These are phyloP conservation scores for Scaptomyza graminum DNA, from an alignment of 1,140 invertebrate species.

Conservation along the genomic window DNA sequence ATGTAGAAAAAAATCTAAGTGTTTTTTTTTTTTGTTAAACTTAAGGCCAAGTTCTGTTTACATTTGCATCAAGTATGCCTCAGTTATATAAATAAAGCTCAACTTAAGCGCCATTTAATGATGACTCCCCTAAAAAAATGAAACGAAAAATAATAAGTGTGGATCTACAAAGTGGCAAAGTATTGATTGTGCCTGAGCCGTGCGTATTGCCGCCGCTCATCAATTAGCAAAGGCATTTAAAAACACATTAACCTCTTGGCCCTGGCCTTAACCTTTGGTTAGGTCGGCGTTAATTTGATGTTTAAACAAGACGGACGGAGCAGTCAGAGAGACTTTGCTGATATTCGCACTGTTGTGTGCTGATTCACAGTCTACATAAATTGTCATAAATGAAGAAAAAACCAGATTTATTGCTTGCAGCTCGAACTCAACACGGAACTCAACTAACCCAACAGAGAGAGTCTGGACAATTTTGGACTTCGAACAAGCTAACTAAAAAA, in stretches of 20 bases:
- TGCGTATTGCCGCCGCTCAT: conserved; percentile 39
- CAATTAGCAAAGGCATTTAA: conserved; percentile 73
- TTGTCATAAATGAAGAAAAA: conserved; percentile 59
- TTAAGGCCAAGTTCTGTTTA: too few species aligned
- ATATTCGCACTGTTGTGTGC: conserved; percentile 18
- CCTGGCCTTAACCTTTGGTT: conserved; percentile 67
- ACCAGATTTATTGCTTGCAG: conserved; percentile 20
- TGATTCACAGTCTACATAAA: conserved; percentile 65
- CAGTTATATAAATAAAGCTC: too few species aligned
- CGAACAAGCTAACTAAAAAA: neutral
- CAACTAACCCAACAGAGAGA: too few species aligned
- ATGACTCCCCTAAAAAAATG: neutral
- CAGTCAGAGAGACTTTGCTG: neutral
- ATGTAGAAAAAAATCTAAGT: too few species aligned
- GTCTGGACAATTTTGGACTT: conserved; percentile 18
- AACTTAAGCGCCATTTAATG: neutral
- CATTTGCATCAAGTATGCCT: too few species aligned
- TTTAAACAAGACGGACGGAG: conserved; percentile 42
- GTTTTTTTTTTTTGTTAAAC: too few species aligned
- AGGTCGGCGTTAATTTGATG: conserved; percentile 56
- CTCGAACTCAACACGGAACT: conserved; percentile 5
- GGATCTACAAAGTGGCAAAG: neutral
- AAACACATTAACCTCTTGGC: conserved; percentile 74
- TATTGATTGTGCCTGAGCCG: neutral
- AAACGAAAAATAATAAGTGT: neutral